These are phyloP conservation scores for Halcyon badia DNA, from an alignment of 2,797 vertebrate species.

Conservation along the genomic window DNA sequence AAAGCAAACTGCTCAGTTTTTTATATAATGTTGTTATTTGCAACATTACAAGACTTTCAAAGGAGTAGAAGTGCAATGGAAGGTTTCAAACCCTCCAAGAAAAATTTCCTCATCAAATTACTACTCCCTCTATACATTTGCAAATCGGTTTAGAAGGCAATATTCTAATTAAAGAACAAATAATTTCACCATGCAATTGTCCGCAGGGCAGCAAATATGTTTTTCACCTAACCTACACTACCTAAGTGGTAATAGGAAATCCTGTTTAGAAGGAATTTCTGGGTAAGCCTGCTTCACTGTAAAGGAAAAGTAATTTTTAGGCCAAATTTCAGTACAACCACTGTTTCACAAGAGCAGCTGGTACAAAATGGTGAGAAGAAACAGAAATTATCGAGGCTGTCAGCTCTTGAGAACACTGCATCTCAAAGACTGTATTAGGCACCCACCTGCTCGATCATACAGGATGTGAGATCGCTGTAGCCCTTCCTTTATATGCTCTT, in stretches of 20 bases:
- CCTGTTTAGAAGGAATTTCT: background rate
- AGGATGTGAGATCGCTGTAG: slow-evolving; percentile 96
- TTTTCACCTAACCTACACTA: background rate
- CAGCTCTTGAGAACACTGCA: background rate
- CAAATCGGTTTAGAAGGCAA: background rate
- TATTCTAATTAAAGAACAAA: background rate
- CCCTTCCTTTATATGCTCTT: slow-evolving; percentile 93
- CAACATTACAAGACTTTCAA: background rate
- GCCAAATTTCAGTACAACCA: background rate
- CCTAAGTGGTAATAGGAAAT: background rate
- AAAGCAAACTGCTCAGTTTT: slow-evolving; percentile 40
- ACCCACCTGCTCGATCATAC: slow-evolving; percentile 95
- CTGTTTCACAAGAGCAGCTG: background rate
- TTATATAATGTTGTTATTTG: background rate
- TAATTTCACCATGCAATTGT: background rate
- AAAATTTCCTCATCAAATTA: background rate
- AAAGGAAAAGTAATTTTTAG: background rate
- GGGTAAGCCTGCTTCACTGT: background rate
- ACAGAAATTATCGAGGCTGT: background rate
- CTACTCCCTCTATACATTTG: background rate
- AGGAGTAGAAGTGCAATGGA: background rate
- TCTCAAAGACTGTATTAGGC: background rate
- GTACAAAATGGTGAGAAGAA: background rate
- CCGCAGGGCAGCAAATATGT: background rate
- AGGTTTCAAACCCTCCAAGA: background rate